phyloP scores from a whole-genome alignment of 2,888 invertebrate genomes.

The Pyrrhia umbra region DNA sequence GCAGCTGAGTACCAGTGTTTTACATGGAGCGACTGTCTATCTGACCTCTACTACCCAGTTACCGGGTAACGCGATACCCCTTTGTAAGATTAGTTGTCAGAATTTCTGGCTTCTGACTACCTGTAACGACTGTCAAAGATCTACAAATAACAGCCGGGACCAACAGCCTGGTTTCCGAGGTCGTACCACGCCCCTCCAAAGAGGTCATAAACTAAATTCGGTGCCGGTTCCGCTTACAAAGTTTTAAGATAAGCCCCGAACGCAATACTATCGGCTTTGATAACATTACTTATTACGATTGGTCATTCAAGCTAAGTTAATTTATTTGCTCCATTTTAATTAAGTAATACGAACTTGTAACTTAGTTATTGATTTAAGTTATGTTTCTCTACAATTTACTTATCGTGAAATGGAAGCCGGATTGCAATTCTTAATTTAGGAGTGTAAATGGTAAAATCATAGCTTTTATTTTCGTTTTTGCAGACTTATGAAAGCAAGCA shows the following conservation, averaged over 20 bases:
- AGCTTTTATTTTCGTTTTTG: not conserved
- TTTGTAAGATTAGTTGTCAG: too few relatives aligned
- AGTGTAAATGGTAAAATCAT: not conserved
- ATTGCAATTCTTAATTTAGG: not conserved
- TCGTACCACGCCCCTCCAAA: slow-evolving; percentile 41
- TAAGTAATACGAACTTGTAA: slow-evolving; percentile 24
- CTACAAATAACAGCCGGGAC: too few relatives aligned
- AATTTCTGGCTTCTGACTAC: too few relatives aligned
- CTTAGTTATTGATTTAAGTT: not conserved
- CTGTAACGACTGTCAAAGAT: too few relatives aligned
- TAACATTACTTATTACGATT: slow-evolving; percentile 38
- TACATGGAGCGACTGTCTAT: too few relatives aligned
- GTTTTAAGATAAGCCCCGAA: slow-evolving; percentile 42
- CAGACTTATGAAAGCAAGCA: too few relatives aligned
- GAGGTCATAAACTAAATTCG: slow-evolving; percentile 50
- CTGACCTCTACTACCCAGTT: too few relatives aligned
- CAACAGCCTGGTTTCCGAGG: too few relatives aligned
- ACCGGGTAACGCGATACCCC: too few relatives aligned
- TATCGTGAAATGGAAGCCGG: not conserved
- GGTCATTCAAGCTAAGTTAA: slow-evolving; percentile 40
- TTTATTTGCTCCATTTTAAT: slow-evolving; percentile 42
- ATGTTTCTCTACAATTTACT: not conserved
- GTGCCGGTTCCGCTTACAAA: slow-evolving; percentile 37
- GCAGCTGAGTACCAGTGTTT: too few relatives aligned
- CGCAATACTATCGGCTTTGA: slow-evolving; percentile 38